These are phyloP conservation scores for Perdita meconis DNA, from an alignment of 2,888 invertebrate species.

Conservation along the genomic window DNA sequence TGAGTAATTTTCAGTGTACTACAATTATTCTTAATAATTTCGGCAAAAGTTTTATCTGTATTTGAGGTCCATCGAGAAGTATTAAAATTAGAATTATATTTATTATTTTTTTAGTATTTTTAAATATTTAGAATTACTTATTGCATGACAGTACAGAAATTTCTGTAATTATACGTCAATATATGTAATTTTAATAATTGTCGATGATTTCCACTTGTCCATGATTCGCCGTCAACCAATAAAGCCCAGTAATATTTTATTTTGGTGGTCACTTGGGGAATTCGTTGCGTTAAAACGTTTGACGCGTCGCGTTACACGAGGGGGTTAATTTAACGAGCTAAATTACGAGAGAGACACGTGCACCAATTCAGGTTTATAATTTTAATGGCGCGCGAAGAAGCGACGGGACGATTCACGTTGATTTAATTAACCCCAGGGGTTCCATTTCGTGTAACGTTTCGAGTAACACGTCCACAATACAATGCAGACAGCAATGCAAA, in stretches of 20 bases:
- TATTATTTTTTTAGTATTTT: too few relatives aligned
- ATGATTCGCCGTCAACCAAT: neutral
- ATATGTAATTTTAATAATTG: neutral
- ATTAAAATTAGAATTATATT: too few relatives aligned
- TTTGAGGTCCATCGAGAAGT: too few relatives aligned
- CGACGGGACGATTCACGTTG: conserved; percentile 52
- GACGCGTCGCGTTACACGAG: conserved; percentile 41
- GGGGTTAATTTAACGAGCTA: conserved; percentile 64
- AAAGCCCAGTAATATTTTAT: conserved; percentile 22
- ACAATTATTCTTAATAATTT: too few relatives aligned
- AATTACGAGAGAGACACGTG: conserved; percentile 71
- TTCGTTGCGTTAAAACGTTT: conserved; percentile 43
- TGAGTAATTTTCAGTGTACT: too few relatives aligned
- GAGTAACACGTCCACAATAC: conserved; percentile 4
- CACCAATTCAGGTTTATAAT: conserved; percentile 75
- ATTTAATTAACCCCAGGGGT: conserved; percentile 75
- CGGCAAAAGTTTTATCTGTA: too few relatives aligned
- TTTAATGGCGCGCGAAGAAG: conserved; percentile 70
- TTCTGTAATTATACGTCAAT: too few relatives aligned
- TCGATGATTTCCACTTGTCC: neutral
- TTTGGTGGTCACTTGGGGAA: conserved; percentile 27
- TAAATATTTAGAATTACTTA: too few relatives aligned
- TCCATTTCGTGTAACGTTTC: conserved; percentile 53
- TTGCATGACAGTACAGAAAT: too few relatives aligned
- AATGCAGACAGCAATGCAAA: conserved; percentile 9